Evolutionary conservation across 2,888 invertebrate species (phyloP), one percentile per base, ranked within the genome.

Genomic region (Anoplius nigerrimus): DNA sequence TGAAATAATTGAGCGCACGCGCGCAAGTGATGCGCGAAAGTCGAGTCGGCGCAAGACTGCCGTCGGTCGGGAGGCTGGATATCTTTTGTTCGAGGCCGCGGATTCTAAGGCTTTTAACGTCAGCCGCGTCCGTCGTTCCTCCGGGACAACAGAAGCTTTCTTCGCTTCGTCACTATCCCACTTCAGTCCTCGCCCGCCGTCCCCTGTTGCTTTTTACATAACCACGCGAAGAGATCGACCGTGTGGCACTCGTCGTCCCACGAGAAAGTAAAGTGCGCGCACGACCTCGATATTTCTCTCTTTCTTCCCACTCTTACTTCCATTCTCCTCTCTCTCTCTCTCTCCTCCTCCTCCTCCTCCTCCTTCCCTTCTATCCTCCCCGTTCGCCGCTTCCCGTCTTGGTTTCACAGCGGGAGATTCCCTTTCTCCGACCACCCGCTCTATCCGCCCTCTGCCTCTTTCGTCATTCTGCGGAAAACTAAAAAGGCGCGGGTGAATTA

Each of bases 221-320:
- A 51, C 59, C 48, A 51, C 52, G 54, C 57, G 27, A 58, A 46
- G 55, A 60, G 55, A 55, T 48, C 48, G 43, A 43, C 52, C 21
- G 42, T 27, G 43, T 53, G 54, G 45, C 22, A 62, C 62, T 62
- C 55, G 34, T 6, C 34, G 45, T 55, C 48, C 46, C 62, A 45
- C 58, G 51, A 20, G 46, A 57, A 54, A 60, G 66, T 67, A 70
- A 67, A 52, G 62, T 59, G 22, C 21, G 57, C 57, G 53, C 52
- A n/a, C 55, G 62, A 66, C 62, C 66, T 55, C 57, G 57, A 58
- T 58, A 46, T 58, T 43, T 58, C 57, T 43, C 45, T 11, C 11
- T 45, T 48, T 27, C 51, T 21, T 45, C 48, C 15, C 27, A n/a
- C 2, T 6, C 27, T 4, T 13, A 21, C n/a, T n/a, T n/a, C n/a